A percentile compares a stretch with the other conserved stretches of the same genome.
Conservation (phyloP, 1,140 invertebrate species). For the Trachelipus rathkii region DNA sequence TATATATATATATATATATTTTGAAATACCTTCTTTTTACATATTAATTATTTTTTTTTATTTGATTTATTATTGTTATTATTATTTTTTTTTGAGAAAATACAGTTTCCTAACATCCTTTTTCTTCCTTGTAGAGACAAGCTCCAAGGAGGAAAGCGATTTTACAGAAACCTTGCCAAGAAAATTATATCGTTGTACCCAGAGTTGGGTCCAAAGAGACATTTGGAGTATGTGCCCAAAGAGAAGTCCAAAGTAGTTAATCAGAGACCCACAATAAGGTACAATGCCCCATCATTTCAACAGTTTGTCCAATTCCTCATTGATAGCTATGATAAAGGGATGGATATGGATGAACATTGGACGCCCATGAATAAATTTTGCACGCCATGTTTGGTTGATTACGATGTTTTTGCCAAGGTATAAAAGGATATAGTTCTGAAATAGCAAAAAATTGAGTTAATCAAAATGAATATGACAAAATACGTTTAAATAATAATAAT, state of each 20-base stretch:
- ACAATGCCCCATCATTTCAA: constrained; percentile 51
- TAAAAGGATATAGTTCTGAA: not conserved
- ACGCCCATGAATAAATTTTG: constrained; percentile 78
- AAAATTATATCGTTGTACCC: constrained; percentile 40
- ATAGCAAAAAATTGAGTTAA: not conserved
- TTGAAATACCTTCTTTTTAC: too few relatives aligned
- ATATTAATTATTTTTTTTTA: too few relatives aligned
- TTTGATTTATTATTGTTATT: too few relatives aligned
- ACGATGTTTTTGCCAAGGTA: constrained; percentile 56
- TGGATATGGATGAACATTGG: constrained; percentile 90
- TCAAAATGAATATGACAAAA: too few relatives aligned
- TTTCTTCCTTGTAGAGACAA: constrained; percentile 53
- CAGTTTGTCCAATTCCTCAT: constrained; percentile 54
- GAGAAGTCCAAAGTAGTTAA: not conserved
- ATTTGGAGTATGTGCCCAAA: not conserved
- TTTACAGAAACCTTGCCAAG: constrained; percentile 68
- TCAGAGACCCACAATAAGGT: not conserved
- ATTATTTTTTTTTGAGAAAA: too few relatives aligned
- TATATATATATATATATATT: too few relatives aligned
- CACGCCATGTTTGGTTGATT: constrained; percentile 76
- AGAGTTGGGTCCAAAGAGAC: not conserved
- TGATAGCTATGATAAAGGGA: constrained; percentile 43
- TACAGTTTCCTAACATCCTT: too few relatives aligned
- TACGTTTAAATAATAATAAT: too few relatives aligned
- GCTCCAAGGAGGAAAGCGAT: constrained; percentile 60